These are phyloP conservation scores for Thaleichthys pacificus DNA, from an alignment of 2,797 vertebrate species.

Conservation along the genomic window DNA sequence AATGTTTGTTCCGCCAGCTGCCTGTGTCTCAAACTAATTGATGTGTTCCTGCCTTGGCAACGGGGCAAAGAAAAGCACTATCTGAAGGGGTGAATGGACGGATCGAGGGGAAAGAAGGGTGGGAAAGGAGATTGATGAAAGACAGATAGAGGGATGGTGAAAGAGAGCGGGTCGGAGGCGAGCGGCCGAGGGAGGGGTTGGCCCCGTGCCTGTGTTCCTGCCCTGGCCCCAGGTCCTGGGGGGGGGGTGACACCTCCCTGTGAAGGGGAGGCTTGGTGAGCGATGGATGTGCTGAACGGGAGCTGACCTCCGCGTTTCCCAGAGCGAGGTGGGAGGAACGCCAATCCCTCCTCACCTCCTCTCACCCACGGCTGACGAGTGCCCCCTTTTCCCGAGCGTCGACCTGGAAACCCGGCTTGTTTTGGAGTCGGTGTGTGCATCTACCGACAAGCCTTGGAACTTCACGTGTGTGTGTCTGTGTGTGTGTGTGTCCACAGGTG, in stretches of 20 bases:
- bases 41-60: slow-evolving; percentile 17
- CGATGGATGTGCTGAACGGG: slow-evolving; percentile 19
- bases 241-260: slow-evolving; percentile 18
- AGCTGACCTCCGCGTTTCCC: slow-evolving; percentile 14
- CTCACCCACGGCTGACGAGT: slow-evolving; percentile 19
- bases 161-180: not conserved
- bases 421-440: not conserved
- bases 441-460: not conserved
- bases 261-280: slow-evolving; percentile 10
- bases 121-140: not conserved
- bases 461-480: slow-evolving; percentile 14
- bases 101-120: not conserved
- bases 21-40: slow-evolving; percentile 13
- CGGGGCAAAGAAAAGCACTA: no score
- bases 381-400: not conserved
- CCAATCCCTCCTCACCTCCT: slow-evolving; percentile 22
- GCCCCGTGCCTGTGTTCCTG: slow-evolving; percentile 4
- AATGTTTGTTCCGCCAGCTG: slow-evolving; percentile 23
- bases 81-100: not conserved
- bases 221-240: not conserved
- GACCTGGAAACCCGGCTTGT: slow-evolving; percentile 20
- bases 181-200: not conserved
- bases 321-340: slow-evolving; percentile 22
- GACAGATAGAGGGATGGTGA: not conserved
- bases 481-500: slow-evolving; percentile 48